Conservation (phyloP, 2,888 invertebrate genomes). For the Meghimatium bilineatum region DNA sequence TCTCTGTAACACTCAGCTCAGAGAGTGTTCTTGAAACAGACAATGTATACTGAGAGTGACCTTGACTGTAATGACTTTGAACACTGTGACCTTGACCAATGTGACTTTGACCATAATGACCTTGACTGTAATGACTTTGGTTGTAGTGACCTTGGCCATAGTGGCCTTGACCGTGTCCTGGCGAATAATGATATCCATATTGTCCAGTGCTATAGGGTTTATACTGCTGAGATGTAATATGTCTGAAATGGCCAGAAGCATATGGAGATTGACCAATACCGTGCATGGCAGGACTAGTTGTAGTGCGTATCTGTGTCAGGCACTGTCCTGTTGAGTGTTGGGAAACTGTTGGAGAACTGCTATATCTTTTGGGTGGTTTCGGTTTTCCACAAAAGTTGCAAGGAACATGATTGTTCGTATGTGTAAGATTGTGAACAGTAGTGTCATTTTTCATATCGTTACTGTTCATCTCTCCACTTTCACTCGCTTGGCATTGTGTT, state of each 20-base stretch:
- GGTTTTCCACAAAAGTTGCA: slow-evolving; percentile 55
- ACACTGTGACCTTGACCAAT: no score
- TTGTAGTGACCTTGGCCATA: no score
- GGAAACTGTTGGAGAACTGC: neutral
- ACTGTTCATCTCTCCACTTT: neutral
- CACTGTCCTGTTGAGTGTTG: slow-evolving; percentile 23
- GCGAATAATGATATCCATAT: neutral
- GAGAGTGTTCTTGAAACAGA: slow-evolving; percentile 38
- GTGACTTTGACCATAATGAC: no score
- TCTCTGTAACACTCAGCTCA: slow-evolving; percentile 37
- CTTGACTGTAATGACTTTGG: no score
- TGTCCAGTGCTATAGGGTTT: neutral
- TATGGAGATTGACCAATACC: slow-evolving; percentile 17
- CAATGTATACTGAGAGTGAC: slow-evolving; percentile 24
- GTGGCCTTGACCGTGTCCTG: neutral
- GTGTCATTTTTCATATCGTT: neutral
- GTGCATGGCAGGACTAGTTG: neutral
- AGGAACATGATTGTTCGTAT: neutral
- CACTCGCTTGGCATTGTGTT: neutral
- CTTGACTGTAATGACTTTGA: slow-evolving; percentile 14
- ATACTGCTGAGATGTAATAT: neutral
- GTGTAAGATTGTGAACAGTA: neutral
- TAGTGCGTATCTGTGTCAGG: neutral
- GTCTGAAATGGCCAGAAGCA: slow-evolving; percentile 25
- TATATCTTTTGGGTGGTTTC: slow-evolving; percentile 37